Evolutionary conservation across 1,140 invertebrate species (phyloP).

Genomic region (Scaptomyza hsui): DNA sequence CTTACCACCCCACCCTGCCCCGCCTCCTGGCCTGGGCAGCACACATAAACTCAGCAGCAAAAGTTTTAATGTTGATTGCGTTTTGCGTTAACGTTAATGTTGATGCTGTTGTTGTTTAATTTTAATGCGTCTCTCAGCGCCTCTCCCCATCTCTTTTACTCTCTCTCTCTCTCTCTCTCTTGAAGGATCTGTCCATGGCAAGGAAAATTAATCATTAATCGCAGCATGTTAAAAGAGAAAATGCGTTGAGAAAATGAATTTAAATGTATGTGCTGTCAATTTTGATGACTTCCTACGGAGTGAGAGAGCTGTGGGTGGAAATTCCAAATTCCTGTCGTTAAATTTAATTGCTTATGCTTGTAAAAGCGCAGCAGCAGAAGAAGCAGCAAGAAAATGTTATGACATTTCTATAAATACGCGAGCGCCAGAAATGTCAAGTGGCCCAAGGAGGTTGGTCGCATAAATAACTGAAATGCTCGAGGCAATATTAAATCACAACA

Average conservation of each 20-base stretch:
- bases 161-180: not conserved
- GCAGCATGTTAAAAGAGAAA: conserved; percentile 49
- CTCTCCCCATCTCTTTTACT: not conserved
- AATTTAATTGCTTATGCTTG: conserved; percentile 68
- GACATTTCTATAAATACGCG: conserved; percentile 70
- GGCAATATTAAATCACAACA: conserved; percentile 45
- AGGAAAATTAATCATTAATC: conserved; percentile 74
- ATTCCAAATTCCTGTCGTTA: conserved; percentile 67
- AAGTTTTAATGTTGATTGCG: conserved; percentile 81
- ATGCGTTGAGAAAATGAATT: conserved; percentile 62
- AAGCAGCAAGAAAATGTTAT: conserved; percentile 57
- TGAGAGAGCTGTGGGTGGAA: not conserved
- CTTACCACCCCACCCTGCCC: not conserved
- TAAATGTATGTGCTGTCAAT: conserved; percentile 70
- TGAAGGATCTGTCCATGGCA: conserved; percentile 32
- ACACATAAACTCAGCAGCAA: conserved; percentile 45
- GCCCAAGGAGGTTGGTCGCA: conserved; percentile 26
- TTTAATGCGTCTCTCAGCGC: conserved; percentile 61
- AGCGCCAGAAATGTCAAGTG: conserved; percentile 33
- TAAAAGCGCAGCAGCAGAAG: conserved; percentile 22
- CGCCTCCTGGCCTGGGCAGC: too few relatives aligned
- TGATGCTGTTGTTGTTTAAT: conserved; percentile 64
- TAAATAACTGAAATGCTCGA: conserved; percentile 52
- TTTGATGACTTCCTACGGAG: conserved; percentile 55
- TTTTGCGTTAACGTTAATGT: conserved; percentile 62